Conservation (phyloP, 1,140 invertebrate species). For the Zophobas morio region DNA sequence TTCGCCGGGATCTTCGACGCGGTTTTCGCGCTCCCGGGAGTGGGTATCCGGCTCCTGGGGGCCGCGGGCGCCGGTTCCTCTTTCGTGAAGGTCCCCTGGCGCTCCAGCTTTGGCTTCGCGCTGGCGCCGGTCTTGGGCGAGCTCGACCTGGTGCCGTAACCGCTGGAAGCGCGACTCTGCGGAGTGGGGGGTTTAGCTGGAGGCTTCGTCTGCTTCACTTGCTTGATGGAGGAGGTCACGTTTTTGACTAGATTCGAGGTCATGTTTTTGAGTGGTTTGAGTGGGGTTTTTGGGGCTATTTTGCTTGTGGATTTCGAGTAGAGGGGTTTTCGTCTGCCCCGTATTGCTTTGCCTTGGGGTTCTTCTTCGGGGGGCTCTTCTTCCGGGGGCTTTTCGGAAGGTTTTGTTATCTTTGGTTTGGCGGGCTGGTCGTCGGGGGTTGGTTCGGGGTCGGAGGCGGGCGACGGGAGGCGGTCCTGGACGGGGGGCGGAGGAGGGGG, state of each 20-base stretch:
- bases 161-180: conserved; percentile 56
- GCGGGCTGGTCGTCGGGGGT: conserved; percentile 21
- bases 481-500: background rate
- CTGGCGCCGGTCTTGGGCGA: conserved; percentile 59
- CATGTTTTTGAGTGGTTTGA: conserved; percentile 59
- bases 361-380: conserved; percentile 70
- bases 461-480: background rate
- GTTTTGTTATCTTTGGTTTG: conserved; percentile 74
- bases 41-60: conserved; percentile 8
- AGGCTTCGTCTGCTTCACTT: conserved; percentile 26
- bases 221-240: conserved; percentile 59
- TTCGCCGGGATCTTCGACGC: background rate
- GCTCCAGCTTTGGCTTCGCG: conserved; percentile 72
- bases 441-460: background rate
- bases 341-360: conserved; percentile 75
- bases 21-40: conserved; percentile 35
- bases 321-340: conserved; percentile 82
- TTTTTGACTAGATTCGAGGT: conserved; percentile 62
- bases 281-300: conserved; percentile 53
- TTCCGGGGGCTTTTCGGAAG: conserved; percentile 63
- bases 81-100: conserved; percentile 92
- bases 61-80: conserved; percentile 72
- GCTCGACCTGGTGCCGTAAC: conserved; percentile 53
- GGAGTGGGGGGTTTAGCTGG: conserved; percentile 50
- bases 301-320: conserved; percentile 70